phyloP scores from a whole-genome alignment of 2,888 invertebrate genomes.

The Leptinotarsa juncta region DNA sequence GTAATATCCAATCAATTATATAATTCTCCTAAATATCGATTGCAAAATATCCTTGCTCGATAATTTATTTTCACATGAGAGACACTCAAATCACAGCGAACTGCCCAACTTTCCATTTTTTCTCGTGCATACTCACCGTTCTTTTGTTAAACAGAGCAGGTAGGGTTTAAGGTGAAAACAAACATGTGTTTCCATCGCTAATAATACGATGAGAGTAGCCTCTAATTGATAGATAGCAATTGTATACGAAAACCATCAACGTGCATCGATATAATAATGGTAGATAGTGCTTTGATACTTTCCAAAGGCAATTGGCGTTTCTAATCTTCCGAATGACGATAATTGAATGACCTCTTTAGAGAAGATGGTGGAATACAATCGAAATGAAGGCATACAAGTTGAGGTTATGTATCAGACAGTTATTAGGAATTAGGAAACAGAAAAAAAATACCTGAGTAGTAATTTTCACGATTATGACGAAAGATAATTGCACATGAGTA shows the following conservation, averaged over 20 bases:
- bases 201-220: background rate
- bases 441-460: too few relatives aligned
- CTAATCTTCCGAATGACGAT: slow-evolving; percentile 8
- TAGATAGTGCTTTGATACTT: slow-evolving; percentile 6
- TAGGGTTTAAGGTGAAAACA: slow-evolving; percentile 17
- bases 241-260: background rate
- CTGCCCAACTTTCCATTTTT: slow-evolving; percentile 17
- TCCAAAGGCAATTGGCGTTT: slow-evolving; percentile 15
- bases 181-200: slow-evolving; percentile 8
- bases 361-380: background rate
- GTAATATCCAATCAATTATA: slow-evolving; percentile 10
- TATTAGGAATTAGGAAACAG: too few relatives aligned
- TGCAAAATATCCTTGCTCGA: slow-evolving; percentile 2
- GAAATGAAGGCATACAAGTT: background rate
- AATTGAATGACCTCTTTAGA: background rate
- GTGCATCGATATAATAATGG: slow-evolving; percentile 11
- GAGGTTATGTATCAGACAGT: background rate
- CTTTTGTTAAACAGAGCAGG: slow-evolving; percentile 16
- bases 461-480: too few relatives aligned
- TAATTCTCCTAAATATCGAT: slow-evolving; percentile 10
- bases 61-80: slow-evolving; percentile 7
- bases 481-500: too few relatives aligned
- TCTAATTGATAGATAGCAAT: slow-evolving; percentile 17
- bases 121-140: slow-evolving; percentile 11
- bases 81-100: background rate